phyloP scores from a whole-genome alignment of 2,113 vertebrate species.

The Sigmodon hispidus region DNA sequence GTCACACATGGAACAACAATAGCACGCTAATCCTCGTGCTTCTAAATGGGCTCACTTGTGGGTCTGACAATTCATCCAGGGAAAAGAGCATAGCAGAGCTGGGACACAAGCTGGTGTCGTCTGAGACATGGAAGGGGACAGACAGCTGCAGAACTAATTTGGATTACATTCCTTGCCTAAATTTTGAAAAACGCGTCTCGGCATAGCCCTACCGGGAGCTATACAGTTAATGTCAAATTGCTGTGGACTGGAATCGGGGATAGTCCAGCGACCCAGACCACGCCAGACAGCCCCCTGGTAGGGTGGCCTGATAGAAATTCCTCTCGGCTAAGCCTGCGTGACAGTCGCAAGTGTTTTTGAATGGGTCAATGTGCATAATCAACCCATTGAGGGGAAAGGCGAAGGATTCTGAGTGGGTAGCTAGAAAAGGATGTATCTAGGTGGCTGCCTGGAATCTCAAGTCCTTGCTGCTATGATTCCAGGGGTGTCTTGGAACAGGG shows the following conservation, averaged over 20 bases:
- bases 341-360: conserved; percentile 63
- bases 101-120: conserved; percentile 59
- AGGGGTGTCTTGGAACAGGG: conserved; percentile 54
- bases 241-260: conserved; percentile 48
- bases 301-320: conserved; percentile 69
- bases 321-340: conserved; percentile 61
- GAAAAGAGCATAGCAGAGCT: conserved; percentile 30
- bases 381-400: conserved; percentile 61
- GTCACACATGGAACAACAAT: conserved; percentile 75
- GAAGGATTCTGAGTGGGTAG: conserved; percentile 18
- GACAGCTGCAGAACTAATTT: conserved; percentile 80
- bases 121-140: conserved; percentile 63
- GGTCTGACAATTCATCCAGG: conserved; percentile 56
- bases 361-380: conserved; percentile 73
- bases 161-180: conserved; percentile 78
- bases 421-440: conserved; percentile 50
- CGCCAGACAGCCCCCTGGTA: conserved; percentile 62
- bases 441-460: conserved; percentile 59
- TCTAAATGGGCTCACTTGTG: conserved; percentile 72
- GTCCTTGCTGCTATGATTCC: conserved; percentile 27
- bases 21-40: conserved; percentile 68
- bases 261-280: conserved; percentile 50
- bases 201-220: conserved; percentile 54
- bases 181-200: conserved; percentile 74
- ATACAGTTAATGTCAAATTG: conserved; percentile 47